Conservation (phyloP, 2,113 vertebrate genomes). For the Nymphicus hollandicus region DNA sequence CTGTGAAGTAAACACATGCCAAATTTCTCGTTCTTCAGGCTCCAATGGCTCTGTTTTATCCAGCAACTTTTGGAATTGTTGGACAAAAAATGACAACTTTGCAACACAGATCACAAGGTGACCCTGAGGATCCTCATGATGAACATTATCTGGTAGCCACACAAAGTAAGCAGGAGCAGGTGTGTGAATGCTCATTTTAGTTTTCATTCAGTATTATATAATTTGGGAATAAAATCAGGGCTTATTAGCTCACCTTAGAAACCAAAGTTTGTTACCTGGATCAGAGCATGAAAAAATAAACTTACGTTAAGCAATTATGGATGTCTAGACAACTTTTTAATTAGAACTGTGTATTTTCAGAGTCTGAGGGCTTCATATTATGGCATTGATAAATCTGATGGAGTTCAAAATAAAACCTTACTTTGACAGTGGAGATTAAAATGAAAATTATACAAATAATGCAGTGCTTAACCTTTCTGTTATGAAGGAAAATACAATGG, state of each 20-base stretch:
- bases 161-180: slow-evolving; percentile 98
- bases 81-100: slow-evolving; percentile 96
- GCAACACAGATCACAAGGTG: slow-evolving; percentile 91
- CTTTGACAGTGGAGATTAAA: not conserved
- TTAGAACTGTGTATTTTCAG: not conserved
- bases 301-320: not conserved
- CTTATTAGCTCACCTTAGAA: not conserved
- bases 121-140: slow-evolving; percentile 94
- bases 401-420: not conserved
- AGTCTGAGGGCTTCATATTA: not conserved
- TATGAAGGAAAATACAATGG: not conserved
- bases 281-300: not conserved
- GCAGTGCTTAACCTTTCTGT: not conserved
- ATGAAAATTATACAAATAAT: not conserved
- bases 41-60: slow-evolving; percentile 97
- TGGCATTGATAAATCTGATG: not conserved
- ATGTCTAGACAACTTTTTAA: not conserved
- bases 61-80: slow-evolving; percentile 93
- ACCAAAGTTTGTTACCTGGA: not conserved
- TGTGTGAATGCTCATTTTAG: slow-evolving; percentile 38
- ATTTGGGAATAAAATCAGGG: not conserved
- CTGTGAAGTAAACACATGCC: not conserved
- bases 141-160: slow-evolving; percentile 94
- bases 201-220: not conserved
- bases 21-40: slow-evolving; percentile 74